Conservation (phyloP, 2,797 vertebrate species). For the Adrianichthys oophorus region DNA sequence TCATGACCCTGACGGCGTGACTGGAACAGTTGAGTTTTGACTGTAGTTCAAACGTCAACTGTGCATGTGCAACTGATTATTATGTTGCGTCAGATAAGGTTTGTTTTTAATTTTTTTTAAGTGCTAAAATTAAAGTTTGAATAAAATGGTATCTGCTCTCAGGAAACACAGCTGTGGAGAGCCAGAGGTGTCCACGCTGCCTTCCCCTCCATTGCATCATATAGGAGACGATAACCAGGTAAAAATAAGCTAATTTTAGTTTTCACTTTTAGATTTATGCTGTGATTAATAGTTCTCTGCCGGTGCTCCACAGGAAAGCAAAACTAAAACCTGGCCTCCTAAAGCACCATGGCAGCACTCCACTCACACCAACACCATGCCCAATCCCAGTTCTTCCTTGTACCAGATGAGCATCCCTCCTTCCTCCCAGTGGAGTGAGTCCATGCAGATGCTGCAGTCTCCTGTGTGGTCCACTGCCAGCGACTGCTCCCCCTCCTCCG, state of each 20-base stretch:
- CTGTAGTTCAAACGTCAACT: too few relatives aligned
- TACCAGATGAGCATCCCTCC: conserved; percentile 91
- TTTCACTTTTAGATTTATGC: background rate
- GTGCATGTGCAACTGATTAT: too few relatives aligned
- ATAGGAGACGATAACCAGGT: conserved; percentile 91
- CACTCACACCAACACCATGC: conserved; percentile 83
- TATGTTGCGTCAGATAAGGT: too few relatives aligned
- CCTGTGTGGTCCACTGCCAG: conserved; percentile 91
- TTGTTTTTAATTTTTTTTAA: too few relatives aligned
- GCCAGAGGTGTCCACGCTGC: conserved; percentile 88
- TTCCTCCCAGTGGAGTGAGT: conserved; percentile 92
- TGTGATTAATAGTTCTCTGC: background rate
- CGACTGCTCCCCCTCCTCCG: conserved; percentile 83
- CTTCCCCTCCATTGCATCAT: conserved; percentile 90
- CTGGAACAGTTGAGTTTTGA: too few relatives aligned
- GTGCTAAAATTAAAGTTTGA: too few relatives aligned
- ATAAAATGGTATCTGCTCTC: conserved; percentile 5
- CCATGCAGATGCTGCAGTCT: conserved; percentile 94
- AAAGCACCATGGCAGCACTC: conserved; percentile 98
- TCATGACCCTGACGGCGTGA: too few relatives aligned
- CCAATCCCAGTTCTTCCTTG: conserved; percentile 87
- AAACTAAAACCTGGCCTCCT: conserved; percentile 99
- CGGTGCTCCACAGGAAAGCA: conserved; percentile 87
- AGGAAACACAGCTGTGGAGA: conserved; percentile 99
- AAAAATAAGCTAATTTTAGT: background rate